Base-by-base conservation (phyloP, 1,140 invertebrate species). In the Drosophila malerkotliana region DNA sequence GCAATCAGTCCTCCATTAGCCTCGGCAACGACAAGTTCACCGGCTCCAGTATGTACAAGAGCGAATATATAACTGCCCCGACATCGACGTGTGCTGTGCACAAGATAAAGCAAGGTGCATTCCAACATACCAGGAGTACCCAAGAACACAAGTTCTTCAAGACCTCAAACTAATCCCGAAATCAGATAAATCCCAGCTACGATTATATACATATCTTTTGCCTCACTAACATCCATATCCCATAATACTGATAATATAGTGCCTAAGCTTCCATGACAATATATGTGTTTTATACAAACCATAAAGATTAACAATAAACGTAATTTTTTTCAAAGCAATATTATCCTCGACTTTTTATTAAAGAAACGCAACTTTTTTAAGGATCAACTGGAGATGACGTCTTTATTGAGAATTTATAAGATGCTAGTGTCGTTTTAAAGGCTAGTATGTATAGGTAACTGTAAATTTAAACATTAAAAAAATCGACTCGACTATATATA, bases 61-160 rank as follows among this genome's bases (percentile, higher is more conserved):
- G 94, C 49, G 96, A 97, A 91, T 96, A 94, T 77, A 94, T 94
- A 4, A 94, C 94, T 1, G 94, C 94, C 68, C 93, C 93, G 49
- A 92, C 73, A 9, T 96, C 95, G 48, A 95, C 96, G 0, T 97
- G 96, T 92, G 96, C 96, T 2, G 96, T 96, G 4, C 93, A 96
- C 26, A 92, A 96, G 12, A 93, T 97, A 8, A 95, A 97, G 78
- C 94, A 96, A 45, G 94, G 95, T 47, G 95, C 95, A 15, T 97
- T 96, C 90, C 96, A 96, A 89, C 96, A 97, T 78, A 96, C 96
- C 1, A 94, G 96, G 64, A 96, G 97, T 88, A 96, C 96, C 0
- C 95, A 94, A 48, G 95, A 96, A 83, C 96, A 97, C 85, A 96
- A 96, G 88, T 97, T 97, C 90, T 97, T 97, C 82, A 93, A 96